A percentile compares a stretch with the other conserved stretches of the same genome.
Evolutionary conservation across 2,113 vertebrate species (phyloP).

Genomic region (Dromas ardeola): DNA sequence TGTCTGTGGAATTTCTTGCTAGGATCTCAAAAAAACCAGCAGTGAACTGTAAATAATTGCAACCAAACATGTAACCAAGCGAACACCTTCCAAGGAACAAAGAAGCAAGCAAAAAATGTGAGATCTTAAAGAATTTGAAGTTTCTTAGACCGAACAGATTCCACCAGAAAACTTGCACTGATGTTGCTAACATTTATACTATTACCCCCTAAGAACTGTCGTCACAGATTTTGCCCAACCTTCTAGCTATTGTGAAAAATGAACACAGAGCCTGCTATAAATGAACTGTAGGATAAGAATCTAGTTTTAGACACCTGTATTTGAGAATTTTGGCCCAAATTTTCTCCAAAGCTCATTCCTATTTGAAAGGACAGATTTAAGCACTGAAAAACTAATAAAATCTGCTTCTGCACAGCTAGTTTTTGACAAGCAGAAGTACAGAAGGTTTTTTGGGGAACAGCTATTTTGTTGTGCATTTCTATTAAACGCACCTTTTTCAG

Average conservation of each 20-base stretch:
- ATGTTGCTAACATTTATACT: neutral
- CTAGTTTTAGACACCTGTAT: neutral
- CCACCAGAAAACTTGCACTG: neutral
- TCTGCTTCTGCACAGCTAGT: neutral
- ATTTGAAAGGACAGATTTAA: neutral
- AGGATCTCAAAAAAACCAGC: neutral
- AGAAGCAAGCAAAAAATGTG: neutral
- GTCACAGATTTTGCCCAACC: neutral
- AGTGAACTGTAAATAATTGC: neutral
- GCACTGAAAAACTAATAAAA: neutral
- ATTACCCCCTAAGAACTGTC: neutral
- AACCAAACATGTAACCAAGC: neutral
- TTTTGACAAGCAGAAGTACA: neutral
- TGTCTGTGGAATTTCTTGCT: slow-evolving; percentile 26
- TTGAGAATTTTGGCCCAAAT: neutral
- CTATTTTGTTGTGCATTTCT: neutral
- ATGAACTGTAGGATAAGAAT: neutral
- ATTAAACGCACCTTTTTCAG: neutral
- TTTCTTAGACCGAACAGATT: neutral
- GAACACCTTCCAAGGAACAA: neutral
- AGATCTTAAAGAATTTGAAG: neutral
- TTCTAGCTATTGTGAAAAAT: neutral
- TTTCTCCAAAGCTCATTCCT: neutral
- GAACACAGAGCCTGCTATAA: neutral
- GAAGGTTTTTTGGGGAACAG: neutral